Evolutionary conservation across 2,113 vertebrate genomes (phyloP), one percentile per base, ranked within the genome.

Genomic region (Mus pahari): DNA sequence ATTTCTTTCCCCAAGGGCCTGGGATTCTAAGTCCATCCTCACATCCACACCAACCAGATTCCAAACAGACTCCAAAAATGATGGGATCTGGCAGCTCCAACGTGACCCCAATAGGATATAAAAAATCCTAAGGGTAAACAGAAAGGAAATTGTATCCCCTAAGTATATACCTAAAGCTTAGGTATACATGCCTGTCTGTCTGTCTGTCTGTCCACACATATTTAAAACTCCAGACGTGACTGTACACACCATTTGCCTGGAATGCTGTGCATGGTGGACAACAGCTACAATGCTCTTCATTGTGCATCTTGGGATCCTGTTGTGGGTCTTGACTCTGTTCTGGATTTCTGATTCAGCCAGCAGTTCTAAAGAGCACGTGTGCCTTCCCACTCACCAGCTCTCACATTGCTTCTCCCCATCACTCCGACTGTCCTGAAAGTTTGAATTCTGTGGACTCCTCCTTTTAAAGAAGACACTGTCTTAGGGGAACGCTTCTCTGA

Each of bases 241-340:
- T 98, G 94, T 97, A 94, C 81, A 97, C 96, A 94, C 97, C 98
- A 98, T 98, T 98, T 98, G 98, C 97, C 98, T 98, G 97, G 98
- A 98, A 98, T 98, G 97, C 97, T 96, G 90, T 74, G 97, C 96
- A 95, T 97, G 97, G 96, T 94, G 97, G 95, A 96, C 96, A 94
- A 28, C 97, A 98, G 98, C 98, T 98, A 98, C 94, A 98, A 98
- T 48, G 95, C 98, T 98, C 98, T 98, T 98, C 98, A 97, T 98
- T 98, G 96, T 98, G 98, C 97, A 98, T 97, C 95, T 96, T 96
- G 97, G 96, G 97, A 98, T 98, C 95, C 92, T 96, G 86, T 97
- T 97, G 97, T 95, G 96, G 94, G 97, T 97, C 97, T 96, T 98
- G 97, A 98, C 95, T 96, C 96, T 96, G 97, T 98, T 97, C 95